These are phyloP conservation scores for Pogonognathellus flavescens DNA, from an alignment of 1,140 invertebrate species.

Conservation along the genomic window DNA sequence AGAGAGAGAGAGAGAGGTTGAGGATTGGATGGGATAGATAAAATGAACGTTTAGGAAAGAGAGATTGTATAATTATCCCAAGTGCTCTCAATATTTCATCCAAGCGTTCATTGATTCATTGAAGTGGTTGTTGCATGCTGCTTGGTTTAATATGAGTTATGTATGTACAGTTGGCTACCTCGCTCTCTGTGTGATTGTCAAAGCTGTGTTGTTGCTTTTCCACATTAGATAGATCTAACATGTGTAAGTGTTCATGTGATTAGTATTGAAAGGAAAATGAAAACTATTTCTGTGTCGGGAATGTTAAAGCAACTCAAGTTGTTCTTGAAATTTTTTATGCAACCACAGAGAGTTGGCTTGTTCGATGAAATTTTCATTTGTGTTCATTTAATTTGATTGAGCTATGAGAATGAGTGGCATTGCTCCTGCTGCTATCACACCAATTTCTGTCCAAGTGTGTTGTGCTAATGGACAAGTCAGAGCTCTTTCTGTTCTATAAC, in stretches of 20 bases:
- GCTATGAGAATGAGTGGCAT: neutral
- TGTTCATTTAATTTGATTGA: slow-evolving; percentile 48
- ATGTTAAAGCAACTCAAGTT: neutral
- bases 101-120: slow-evolving; percentile 39
- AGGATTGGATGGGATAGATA: no score
- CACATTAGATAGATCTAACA: neutral
- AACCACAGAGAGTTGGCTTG: slow-evolving; percentile 35
- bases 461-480: no score
- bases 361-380: slow-evolving; percentile 47
- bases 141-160: slow-evolving; percentile 15
- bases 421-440: neutral
- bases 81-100: slow-evolving; percentile 46
- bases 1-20: no score
- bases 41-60: no score
- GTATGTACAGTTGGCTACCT: slow-evolving; percentile 17
- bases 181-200: neutral
- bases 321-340: slow-evolving; percentile 33
- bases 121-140: neutral
- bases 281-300: neutral
- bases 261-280: neutral
- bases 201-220: neutral
- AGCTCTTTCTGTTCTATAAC: neutral
- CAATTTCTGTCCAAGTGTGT: neutral
- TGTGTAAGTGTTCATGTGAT: neutral
- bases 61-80: neutral